Percentiles rank a stretch among this genome's conserved stretches.
phyloP scores from a whole-genome alignment of 2,797 vertebrate species.

The Cryptoprocta ferox region DNA sequence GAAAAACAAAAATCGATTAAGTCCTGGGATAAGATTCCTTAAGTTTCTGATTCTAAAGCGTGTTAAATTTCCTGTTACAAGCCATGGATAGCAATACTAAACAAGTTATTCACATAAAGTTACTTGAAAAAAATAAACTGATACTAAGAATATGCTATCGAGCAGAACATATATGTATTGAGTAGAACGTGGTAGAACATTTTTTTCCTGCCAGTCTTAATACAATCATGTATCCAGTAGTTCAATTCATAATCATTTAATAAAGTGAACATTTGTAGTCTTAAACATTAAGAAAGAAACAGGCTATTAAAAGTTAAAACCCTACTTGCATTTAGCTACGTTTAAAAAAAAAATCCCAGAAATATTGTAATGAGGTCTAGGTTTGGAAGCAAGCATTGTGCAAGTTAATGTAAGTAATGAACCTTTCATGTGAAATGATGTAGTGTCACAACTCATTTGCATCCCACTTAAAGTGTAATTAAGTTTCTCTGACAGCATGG shows the following conservation, averaged over 20 bases:
- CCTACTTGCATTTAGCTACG: slow-evolving; percentile 68
- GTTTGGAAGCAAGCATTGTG: slow-evolving; percentile 84
- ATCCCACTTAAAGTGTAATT: slow-evolving; percentile 92
- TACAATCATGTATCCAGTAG: slow-evolving; percentile 8
- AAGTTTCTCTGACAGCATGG: slow-evolving; percentile 89
- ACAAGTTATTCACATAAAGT: background rate
- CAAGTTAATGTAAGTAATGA: slow-evolving; percentile 90
- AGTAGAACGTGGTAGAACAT: background rate
- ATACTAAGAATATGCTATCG: slow-evolving; percentile 26
- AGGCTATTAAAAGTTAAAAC: slow-evolving; percentile 81
- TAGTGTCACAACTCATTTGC: slow-evolving; percentile 92
- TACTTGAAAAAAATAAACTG: slow-evolving; percentile 37
- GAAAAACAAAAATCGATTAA: slow-evolving; percentile 1
- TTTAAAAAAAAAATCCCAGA: slow-evolving; percentile 73
- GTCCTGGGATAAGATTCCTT: background rate
- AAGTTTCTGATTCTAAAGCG: slow-evolving; percentile 5
- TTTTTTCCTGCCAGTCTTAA: slow-evolving; percentile 54
- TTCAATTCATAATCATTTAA: slow-evolving; percentile 73
- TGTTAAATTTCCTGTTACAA: background rate
- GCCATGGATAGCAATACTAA: background rate
- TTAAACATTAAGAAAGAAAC: slow-evolving; percentile 79
- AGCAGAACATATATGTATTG: background rate
- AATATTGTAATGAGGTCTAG: slow-evolving; percentile 81
- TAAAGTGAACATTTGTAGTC: slow-evolving; percentile 76
- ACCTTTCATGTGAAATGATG: slow-evolving; percentile 91